Evolutionary conservation across 2,113 vertebrate genomes (phyloP).

Genomic region (Astur gentilis): DNA sequence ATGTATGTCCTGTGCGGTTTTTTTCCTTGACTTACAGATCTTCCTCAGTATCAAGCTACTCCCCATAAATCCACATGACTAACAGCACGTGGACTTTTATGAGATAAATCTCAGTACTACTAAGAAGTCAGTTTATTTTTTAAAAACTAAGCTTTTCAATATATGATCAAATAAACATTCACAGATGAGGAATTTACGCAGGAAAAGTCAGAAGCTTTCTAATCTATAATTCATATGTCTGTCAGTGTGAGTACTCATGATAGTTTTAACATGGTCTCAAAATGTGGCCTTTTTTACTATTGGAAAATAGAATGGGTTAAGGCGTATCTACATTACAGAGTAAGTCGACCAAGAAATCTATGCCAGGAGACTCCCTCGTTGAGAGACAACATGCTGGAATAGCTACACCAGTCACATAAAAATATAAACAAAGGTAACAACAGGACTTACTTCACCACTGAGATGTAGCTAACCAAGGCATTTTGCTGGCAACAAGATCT

Average conservation of each 20-base stretch:
- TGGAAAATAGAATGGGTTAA: neutral
- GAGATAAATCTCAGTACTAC: neutral
- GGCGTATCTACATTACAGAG: neutral
- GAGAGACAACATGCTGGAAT: neutral
- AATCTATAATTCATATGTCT: neutral
- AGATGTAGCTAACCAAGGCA: neutral
- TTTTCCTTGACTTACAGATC: neutral
- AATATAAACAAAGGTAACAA: neutral
- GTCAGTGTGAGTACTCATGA: neutral
- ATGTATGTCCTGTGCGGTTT: neutral
- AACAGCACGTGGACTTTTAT: neutral
- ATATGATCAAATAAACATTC: neutral
- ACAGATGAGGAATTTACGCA: neutral
- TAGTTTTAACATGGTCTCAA: neutral
- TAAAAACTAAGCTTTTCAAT: neutral
- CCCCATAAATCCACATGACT: neutral
- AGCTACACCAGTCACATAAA: neutral
- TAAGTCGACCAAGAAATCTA: neutral
- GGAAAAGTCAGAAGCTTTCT: neutral
- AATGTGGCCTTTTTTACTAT: neutral
- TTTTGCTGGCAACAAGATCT: neutral
- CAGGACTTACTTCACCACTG: neutral
- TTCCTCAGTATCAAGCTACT: neutral
- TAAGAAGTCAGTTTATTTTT: neutral
- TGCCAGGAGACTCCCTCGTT: neutral